Base-by-base conservation (phyloP, 2,888 invertebrate genomes). In the Torymus auratus region DNA sequence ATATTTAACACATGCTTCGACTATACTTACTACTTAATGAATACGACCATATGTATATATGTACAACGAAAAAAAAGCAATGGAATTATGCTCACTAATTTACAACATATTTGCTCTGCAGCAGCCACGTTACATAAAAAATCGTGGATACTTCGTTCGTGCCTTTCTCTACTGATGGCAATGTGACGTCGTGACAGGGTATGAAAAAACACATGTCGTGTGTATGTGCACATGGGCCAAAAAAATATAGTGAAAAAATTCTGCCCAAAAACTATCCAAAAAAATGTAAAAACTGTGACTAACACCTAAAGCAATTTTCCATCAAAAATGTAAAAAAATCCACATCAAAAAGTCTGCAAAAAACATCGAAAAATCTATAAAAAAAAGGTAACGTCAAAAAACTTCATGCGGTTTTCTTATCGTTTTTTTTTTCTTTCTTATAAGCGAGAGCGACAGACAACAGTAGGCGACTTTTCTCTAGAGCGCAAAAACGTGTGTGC, bases 371-470 rank as follows among this genome's bases (percentile, higher is more conserved):
- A 58, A 60, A 60, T 17, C n/a, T 56, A 15, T 20, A 41, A 41
- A 41, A 70, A 65, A 70, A 28, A 12, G 56, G 41, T n/a, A 64
- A 65, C 50, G 64, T 28, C 12, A 17, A 50, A 67, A 74, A 74
- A 58, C 14, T 17, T 41, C 56, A 62, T 69, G 60, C 52, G 52
- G 68, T 41, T 74, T 58, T 60, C 61, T 67, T 60, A 53, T 78
- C 58, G 17, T 67, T 62, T 56, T 60, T 50, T 68, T 23, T 41
- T 28, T 28, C 28, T 28, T 41, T 41, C 7, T 41, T 60, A 50
- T 58, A 82, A 82, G 82, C 82, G 76, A 80, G 77, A 77, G 77
- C 76, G 41, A 68, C 60, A 79, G 69, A 69, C 71, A 81, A 78
- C 69, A 81, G 69, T 71, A 78, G 71, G 75, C 81, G 50, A 80